Percentiles rank a stretch among this genome's conserved stretches.
Conservation (phyloP, 2,797 vertebrate species). For the Falco biarmicus region DNA sequence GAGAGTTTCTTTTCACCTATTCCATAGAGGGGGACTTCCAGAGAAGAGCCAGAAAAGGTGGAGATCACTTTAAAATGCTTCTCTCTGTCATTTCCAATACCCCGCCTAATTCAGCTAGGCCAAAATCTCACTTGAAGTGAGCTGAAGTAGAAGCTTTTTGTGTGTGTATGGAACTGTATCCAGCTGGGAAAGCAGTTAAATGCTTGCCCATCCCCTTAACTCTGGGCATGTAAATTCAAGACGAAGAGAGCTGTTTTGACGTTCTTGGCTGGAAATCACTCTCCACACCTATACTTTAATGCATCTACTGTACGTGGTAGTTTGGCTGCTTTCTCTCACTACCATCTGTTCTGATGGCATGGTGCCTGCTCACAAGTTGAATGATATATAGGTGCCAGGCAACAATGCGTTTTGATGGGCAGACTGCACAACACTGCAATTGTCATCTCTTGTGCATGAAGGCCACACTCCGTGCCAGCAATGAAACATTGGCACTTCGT, state of each 20-base stretch:
- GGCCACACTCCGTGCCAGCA: slow-evolving; percentile 67
- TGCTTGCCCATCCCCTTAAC: slow-evolving; percentile 58
- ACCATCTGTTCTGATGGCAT: slow-evolving; percentile 82
- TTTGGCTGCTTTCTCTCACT: slow-evolving; percentile 72
- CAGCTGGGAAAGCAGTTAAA: slow-evolving; percentile 68
- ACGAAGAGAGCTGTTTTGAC: slow-evolving; percentile 63
- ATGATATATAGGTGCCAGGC: slow-evolving; percentile 81
- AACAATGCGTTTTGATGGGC: slow-evolving; percentile 80
- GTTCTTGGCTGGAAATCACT: slow-evolving; percentile 71
- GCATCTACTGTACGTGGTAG: slow-evolving; percentile 72
- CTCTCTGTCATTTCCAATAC: slow-evolving; percentile 34
- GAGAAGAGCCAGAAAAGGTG: slow-evolving; percentile 39
- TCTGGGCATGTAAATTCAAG: slow-evolving; percentile 70
- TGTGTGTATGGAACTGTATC: slow-evolving; percentile 17
- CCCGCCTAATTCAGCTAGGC: slow-evolving; percentile 50
- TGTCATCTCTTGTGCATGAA: slow-evolving; percentile 77
- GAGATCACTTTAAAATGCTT: slow-evolving; percentile 61
- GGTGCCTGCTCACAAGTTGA: slow-evolving; percentile 77
- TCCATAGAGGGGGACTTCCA: slow-evolving; percentile 26
- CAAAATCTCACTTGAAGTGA: slow-evolving; percentile 70
- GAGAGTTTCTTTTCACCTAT: slow-evolving; percentile 62
- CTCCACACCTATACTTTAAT: slow-evolving; percentile 71
- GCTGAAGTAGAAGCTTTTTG: slow-evolving; percentile 71
- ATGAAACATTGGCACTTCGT: slow-evolving; percentile 60
- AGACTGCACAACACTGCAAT: slow-evolving; percentile 73